Conservation (phyloP, 2,113 vertebrate species). For the Columbina picui region DNA sequence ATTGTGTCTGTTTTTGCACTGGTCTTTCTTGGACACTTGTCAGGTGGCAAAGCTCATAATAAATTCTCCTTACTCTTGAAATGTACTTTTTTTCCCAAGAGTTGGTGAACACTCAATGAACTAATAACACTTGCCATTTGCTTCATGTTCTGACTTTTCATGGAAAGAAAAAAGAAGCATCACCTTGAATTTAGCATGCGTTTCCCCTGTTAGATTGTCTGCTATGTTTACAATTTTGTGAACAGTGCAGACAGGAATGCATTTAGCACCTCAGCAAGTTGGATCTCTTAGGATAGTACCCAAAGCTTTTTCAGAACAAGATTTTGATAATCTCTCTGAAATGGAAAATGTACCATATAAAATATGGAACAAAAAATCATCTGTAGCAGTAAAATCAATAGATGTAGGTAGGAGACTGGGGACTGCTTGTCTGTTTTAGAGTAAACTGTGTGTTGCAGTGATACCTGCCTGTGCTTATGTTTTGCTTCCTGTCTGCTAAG, state of each 20-base stretch:
- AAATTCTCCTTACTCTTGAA: background rate
- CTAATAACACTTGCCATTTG: background rate
- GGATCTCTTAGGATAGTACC: background rate
- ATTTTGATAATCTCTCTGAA: background rate
- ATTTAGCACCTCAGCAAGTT: background rate
- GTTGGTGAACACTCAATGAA: background rate
- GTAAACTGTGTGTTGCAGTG: background rate
- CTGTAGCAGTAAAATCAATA: background rate
- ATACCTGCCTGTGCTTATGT: background rate
- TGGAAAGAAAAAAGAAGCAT: background rate
- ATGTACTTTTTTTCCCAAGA: background rate
- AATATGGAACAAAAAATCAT: background rate
- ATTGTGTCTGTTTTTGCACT: background rate
- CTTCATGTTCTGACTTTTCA: background rate
- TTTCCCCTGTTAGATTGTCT: background rate
- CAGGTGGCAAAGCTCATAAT: background rate
- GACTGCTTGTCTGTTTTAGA: background rate
- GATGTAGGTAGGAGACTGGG: fast-evolving
- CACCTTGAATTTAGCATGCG: background rate
- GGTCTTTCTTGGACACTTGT: background rate
- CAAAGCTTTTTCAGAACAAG: background rate
- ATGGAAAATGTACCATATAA: background rate
- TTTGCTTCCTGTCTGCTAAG: background rate
- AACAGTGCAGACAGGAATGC: background rate
- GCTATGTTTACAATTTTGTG: background rate